Conservation (phyloP, 1,140 invertebrate genomes). For the Cotesia chilonis region DNA sequence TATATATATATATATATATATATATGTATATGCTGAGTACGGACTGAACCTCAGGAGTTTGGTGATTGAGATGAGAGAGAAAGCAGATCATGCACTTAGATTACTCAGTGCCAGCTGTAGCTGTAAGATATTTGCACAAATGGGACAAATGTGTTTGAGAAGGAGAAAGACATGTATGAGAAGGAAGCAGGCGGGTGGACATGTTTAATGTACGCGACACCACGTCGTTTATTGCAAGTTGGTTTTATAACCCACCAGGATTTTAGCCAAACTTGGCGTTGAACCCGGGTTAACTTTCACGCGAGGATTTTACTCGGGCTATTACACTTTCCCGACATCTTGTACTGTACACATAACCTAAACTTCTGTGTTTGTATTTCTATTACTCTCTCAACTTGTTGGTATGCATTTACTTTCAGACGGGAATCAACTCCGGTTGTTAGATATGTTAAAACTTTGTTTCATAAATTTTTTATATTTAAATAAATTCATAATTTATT, state of each 20-base stretch:
- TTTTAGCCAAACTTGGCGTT: conserved; percentile 46
- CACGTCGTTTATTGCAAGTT: conserved; percentile 9
- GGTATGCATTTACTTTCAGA: background rate
- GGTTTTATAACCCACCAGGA: conserved; percentile 5
- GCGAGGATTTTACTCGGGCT: conserved; percentile 37
- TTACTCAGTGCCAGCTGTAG: too few relatives aligned
- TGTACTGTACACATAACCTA: conserved; percentile 24
- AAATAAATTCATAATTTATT: too few relatives aligned
- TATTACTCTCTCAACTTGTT: background rate
- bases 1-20: conserved; percentile 20
- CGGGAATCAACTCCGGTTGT: too few relatives aligned
- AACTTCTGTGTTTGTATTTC: conserved; percentile 3
- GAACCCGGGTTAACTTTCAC: conserved; percentile 44
- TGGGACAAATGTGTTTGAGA: conserved; percentile 5
- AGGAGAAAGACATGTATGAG: conserved; percentile 18
- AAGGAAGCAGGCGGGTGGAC: conserved; percentile 32
- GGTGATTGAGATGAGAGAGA: conserved; percentile 34
- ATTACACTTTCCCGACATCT: conserved; percentile 26
- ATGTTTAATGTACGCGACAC: conserved; percentile 1
- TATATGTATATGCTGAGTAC: conserved; percentile 7
- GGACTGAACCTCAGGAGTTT: background rate
- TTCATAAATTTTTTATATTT: too few relatives aligned
- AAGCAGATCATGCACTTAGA: conserved; percentile 4
- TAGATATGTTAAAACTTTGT: too few relatives aligned
- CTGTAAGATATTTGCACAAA: background rate